phyloP scores from a whole-genome alignment of 1,140 invertebrate species.

The Pectinophora gossypiella region DNA sequence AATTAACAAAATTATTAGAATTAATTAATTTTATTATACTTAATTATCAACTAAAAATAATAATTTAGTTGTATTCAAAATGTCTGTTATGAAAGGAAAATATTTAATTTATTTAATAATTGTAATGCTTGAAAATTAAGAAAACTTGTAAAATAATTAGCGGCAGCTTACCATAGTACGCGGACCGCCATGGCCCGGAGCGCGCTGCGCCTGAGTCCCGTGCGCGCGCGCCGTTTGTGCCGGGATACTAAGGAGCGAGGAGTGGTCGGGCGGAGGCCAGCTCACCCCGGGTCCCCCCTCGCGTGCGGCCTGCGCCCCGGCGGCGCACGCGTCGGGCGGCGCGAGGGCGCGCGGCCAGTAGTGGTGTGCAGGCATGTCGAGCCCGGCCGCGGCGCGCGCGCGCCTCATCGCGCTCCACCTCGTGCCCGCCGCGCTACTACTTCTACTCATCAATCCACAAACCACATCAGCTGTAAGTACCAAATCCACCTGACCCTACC shows the following conservation, averaged over 20 bases:
- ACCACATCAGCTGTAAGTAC: constrained; percentile 58
- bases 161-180: constrained; percentile 62
- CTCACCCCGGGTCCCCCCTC: constrained; percentile 39
- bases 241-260: constrained; percentile 67
- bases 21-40: no score
- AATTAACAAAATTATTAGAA: background rate
- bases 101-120: no score
- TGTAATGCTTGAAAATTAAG: no score
- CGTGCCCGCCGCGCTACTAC: constrained; percentile 43
- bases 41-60: no score
- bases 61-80: background rate
- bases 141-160: background rate
- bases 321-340: constrained; percentile 30
- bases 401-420: constrained; percentile 45
- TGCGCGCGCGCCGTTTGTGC: constrained; percentile 68
- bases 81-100: background rate
- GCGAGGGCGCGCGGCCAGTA: constrained; percentile 59
- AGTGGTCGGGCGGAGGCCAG: constrained; percentile 47
- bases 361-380: constrained; percentile 66
- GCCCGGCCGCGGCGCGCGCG: constrained; percentile 59
- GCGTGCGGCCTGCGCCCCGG: constrained; percentile 25
- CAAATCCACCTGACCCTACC: constrained; percentile 6
- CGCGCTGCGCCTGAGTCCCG: constrained; percentile 66
- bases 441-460: constrained; percentile 43
- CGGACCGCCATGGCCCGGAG: constrained; percentile 64